Evolutionary conservation across 2,888 invertebrate genomes (phyloP).

Genomic region (Cheilosia variabilis): DNA sequence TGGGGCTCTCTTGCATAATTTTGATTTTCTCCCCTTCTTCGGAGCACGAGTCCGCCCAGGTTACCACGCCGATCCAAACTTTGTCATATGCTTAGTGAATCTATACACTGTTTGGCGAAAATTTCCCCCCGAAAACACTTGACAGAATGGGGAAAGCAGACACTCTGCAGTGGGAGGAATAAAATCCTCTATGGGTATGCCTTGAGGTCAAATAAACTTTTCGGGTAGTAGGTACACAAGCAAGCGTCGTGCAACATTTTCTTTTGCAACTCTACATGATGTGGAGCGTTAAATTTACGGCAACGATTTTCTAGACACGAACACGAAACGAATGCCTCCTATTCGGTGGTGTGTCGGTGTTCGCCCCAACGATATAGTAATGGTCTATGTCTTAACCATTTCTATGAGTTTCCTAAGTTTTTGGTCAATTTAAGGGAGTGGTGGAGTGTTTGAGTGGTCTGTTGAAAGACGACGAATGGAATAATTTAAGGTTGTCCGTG

Average conservation of each 20-base stretch:
- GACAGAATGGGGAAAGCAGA: constrained; percentile 2
- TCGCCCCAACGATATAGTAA: constrained; percentile 12
- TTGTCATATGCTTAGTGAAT: constrained; percentile 3
- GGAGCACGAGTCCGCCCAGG: constrained; percentile 3
- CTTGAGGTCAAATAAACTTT: constrained; percentile 53
- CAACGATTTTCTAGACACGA: constrained; percentile 39
- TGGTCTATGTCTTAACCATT: constrained; percentile 31
- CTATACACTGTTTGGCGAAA: constrained; percentile 5
- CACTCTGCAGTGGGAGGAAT: constrained; percentile 1
- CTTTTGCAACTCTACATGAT: constrained; percentile 14
- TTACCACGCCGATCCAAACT: constrained; percentile 7
- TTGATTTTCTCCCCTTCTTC: constrained; percentile 13
- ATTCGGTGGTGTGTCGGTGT: background rate
- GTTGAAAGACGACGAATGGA: background rate
- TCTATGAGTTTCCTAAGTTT: constrained; percentile 25
- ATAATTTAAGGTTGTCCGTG: constrained; percentile 39
- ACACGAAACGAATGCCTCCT: constrained; percentile 10
- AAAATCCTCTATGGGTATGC: constrained; percentile 28
- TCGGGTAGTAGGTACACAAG: constrained; percentile 24
- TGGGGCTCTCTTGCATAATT: constrained; percentile 36
- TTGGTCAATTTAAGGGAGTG: constrained; percentile 47
- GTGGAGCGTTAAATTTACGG: constrained; percentile 23
- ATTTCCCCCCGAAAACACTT: background rate
- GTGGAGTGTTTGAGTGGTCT: constrained; percentile 1
- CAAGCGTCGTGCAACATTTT: constrained; percentile 29